phyloP scores from a whole-genome alignment of 2,113 vertebrate genomes.

The Scophthalmus maximus region DNA sequence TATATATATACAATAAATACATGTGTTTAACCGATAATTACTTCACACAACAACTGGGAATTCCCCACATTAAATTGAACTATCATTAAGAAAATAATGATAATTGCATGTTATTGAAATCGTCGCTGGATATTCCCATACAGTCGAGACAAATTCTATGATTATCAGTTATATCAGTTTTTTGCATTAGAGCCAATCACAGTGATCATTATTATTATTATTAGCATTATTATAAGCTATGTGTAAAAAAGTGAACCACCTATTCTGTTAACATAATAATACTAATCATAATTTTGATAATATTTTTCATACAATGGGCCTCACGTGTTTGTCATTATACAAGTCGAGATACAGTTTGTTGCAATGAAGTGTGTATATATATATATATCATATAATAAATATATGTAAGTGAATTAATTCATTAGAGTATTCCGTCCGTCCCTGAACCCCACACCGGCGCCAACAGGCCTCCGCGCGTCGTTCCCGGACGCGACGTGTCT shows the following conservation, averaged over 20 bases:
- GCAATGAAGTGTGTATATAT: too few relatives aligned
- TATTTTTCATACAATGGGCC: neutral
- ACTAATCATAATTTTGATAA: too few relatives aligned
- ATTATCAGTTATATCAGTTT: slow-evolving; percentile 10
- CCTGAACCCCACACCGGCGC: neutral
- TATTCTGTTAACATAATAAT: neutral
- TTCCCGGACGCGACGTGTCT: too few relatives aligned
- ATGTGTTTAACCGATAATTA: neutral
- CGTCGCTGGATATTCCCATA: neutral
- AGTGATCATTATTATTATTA: slow-evolving; percentile 2
- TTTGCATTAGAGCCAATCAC: neutral
- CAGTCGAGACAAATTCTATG: neutral
- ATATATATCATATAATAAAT: too few relatives aligned
- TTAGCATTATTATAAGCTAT: neutral
- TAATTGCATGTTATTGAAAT: neutral
- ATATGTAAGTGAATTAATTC: too few relatives aligned
- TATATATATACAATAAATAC: too few relatives aligned
- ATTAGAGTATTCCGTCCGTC: neutral
- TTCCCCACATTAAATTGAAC: neutral
- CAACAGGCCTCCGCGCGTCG: slow-evolving; percentile 5
- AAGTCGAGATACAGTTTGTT: too few relatives aligned
- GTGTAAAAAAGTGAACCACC: neutral
- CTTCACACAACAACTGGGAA: slow-evolving; percentile 4
- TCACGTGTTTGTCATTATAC: slow-evolving; percentile 22
- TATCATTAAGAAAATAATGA: neutral